Conservation (phyloP, 1,140 invertebrate species). For the Hyposmocoma kahamanoa region DNA sequence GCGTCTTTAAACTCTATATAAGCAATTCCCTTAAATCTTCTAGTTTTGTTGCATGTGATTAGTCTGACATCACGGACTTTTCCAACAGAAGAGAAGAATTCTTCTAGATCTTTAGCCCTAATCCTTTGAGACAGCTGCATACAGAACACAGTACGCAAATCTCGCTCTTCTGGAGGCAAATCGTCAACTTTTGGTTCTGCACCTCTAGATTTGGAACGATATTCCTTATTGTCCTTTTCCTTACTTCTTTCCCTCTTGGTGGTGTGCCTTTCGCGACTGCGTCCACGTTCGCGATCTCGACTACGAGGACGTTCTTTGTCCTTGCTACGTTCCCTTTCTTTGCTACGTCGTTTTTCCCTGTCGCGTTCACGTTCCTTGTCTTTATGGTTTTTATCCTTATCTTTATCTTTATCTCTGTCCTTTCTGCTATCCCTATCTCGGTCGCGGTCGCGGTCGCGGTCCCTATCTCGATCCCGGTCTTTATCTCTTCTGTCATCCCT, state of each 20-base stretch:
- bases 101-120: conserved; percentile 96
- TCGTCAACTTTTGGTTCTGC: conserved; percentile 76
- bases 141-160: conserved; percentile 98
- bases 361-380: conserved; percentile 24
- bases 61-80: conserved; percentile 98
- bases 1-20: conserved; percentile 99
- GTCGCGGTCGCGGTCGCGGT: conserved; percentile 54
- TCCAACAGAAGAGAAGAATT: conserved; percentile 99
- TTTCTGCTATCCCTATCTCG: conserved; percentile 19
- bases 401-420: conserved; percentile 39
- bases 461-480: conserved; percentile 36
- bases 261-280: conserved; percentile 36
- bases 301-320: conserved; percentile 52
- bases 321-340: conserved; percentile 38
- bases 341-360: conserved; percentile 29
- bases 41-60: conserved; percentile 99
- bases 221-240: conserved; percentile 46
- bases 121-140: conserved; percentile 97
- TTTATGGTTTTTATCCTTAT: conserved; percentile 46
- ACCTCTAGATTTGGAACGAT: conserved; percentile 61
- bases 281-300: conserved; percentile 49
- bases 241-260: conserved; percentile 34
- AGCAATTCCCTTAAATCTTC: conserved; percentile 98
- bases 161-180: conserved; percentile 97
- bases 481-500: conserved; percentile 49